Percentiles rank a stretch among this genome's conserved stretches.
phyloP scores from a whole-genome alignment of 2,888 invertebrate species.

The Chirona hameri region DNA sequence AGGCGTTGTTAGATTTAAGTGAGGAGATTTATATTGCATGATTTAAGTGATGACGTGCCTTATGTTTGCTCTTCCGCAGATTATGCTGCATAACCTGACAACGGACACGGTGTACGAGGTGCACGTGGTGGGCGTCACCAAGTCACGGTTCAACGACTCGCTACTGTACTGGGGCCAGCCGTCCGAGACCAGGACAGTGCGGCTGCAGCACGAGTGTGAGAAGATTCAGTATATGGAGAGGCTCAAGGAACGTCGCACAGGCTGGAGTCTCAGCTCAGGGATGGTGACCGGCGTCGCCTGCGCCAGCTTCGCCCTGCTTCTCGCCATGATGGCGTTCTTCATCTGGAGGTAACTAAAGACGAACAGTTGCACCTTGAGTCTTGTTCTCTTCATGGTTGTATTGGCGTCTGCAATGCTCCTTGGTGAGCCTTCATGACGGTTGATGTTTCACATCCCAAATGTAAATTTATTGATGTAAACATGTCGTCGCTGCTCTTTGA shows the following conservation, averaged over 20 bases:
- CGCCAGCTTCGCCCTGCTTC: conserved; percentile 63
- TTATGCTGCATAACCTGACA: conserved; percentile 64
- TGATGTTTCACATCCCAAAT: too few relatives aligned
- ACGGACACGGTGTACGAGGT: conserved; percentile 67
- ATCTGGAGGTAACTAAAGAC: conserved; percentile 63
- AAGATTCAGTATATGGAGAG: neutral
- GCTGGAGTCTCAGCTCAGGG: conserved; percentile 60
- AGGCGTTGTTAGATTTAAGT: too few relatives aligned
- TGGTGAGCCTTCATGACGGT: too few relatives aligned
- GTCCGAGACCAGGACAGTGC: neutral
- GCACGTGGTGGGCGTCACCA: conserved; percentile 58
- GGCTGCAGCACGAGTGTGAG: neutral
- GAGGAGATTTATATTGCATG: too few relatives aligned
- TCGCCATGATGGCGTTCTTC: conserved; percentile 64
- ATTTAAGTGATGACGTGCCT: too few relatives aligned
- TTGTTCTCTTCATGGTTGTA: too few relatives aligned
- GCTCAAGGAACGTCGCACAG: neutral
- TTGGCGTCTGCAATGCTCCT: too few relatives aligned
- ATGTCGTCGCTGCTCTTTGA: too few relatives aligned
- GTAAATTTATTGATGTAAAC: too few relatives aligned
- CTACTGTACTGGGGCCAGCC: neutral
- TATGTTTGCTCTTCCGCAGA: conserved; percentile 50
- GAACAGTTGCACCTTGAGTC: too few relatives aligned
- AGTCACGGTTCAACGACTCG: neutral
- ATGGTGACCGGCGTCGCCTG: conserved; percentile 68